Conservation (phyloP, 2,113 vertebrate species). For the Platysternon megacephalum region DNA sequence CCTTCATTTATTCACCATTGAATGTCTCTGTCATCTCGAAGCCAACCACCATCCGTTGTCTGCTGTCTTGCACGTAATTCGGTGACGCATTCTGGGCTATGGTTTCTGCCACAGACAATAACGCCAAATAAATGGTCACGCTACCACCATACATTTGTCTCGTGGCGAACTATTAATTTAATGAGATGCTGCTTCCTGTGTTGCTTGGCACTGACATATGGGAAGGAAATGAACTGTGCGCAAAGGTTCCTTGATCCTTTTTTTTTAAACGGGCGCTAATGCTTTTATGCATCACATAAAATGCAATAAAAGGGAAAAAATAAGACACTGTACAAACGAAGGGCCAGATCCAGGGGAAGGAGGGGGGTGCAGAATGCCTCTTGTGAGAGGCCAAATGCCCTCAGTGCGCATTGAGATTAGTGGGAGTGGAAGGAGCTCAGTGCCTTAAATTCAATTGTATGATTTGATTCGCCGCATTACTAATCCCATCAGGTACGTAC, state of each 20-base stretch:
- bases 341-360: background rate
- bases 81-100: background rate
- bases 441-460: background rate
- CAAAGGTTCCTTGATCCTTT: rapidly evolving
- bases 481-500: background rate
- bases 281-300: background rate
- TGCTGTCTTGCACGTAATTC: background rate
- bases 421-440: background rate
- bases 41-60: background rate
- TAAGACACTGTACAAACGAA: background rate
- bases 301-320: background rate
- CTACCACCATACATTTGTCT: background rate
- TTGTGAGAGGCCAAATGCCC: background rate
- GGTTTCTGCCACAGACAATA: background rate
- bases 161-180: background rate
- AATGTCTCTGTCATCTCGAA: background rate
- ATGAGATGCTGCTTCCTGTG: background rate
- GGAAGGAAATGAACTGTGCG: background rate
- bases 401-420: background rate
- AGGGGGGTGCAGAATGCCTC: background rate
- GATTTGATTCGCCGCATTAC: background rate
- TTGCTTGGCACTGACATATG: background rate
- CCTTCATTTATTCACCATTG: rapidly evolving
- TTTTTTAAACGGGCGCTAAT: background rate
- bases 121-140: rapidly evolving